These are phyloP conservation scores for Electrona antarctica DNA, from an alignment of 2,113 vertebrate genomes.

Conservation along the genomic window DNA sequence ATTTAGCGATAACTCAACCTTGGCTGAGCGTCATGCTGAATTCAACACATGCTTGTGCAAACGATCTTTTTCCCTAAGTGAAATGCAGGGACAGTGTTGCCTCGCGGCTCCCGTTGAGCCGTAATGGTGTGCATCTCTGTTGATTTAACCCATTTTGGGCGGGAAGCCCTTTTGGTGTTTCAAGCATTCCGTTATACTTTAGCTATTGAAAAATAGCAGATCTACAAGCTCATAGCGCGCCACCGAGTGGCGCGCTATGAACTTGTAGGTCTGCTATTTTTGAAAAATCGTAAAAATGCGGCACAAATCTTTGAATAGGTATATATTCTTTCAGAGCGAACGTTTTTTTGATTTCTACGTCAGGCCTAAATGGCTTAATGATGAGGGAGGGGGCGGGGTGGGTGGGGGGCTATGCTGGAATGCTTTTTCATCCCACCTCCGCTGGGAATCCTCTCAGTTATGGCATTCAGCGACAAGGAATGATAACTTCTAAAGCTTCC, in stretches of 20 bases:
- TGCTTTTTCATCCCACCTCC: background rate
- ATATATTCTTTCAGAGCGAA: too few species aligned
- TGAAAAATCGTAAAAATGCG: too few species aligned
- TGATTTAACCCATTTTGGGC: too few species aligned
- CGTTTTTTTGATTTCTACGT: too few species aligned
- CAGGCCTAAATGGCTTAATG: too few species aligned
- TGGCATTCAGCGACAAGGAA: slow-evolving; percentile 1
- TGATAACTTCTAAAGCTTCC: slow-evolving; percentile 8
- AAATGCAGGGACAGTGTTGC: background rate
- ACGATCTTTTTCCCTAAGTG: background rate
- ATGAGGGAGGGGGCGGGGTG: background rate
- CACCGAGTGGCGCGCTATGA: too few species aligned
- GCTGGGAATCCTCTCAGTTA: background rate
- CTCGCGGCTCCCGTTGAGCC: background rate
- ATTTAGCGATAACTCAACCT: background rate
- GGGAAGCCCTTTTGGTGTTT: too few species aligned
- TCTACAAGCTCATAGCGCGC: too few species aligned
- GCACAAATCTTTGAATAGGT: too few species aligned
- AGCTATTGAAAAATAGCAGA: too few species aligned
- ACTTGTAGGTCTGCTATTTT: too few species aligned
- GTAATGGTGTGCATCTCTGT: background rate
- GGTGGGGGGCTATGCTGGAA: background rate
- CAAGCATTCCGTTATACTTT: too few species aligned
- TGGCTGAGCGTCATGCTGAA: background rate
- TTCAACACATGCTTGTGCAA: background rate